Conservation (phyloP, 2,888 invertebrate species). For the Apoderus coryli region DNA sequence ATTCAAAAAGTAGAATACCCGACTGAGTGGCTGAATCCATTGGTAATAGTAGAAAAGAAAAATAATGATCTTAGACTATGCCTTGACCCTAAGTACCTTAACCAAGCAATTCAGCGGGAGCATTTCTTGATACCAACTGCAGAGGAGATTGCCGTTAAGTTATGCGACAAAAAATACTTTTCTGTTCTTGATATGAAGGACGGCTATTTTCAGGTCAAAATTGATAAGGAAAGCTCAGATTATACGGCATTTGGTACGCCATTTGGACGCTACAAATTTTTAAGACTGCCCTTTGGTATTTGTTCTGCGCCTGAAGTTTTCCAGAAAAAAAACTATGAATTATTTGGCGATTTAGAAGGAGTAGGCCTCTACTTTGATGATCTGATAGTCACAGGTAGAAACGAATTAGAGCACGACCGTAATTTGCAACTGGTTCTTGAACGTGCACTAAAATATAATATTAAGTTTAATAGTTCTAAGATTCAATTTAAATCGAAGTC, state of each 20-base stretch:
- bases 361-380: conserved; percentile 16
- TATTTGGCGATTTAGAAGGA: conserved; percentile 16
- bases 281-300: conserved; percentile 13
- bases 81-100: conserved; percentile 14
- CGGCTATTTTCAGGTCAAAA: conserved; percentile 13
- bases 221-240: conserved; percentile 10
- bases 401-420: conserved; percentile 13
- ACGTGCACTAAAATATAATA: conserved; percentile 13
- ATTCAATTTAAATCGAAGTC: conserved; percentile 11
- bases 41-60: conserved; percentile 16
- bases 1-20: too few species aligned
- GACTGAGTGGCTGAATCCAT: conserved; percentile 13
- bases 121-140: conserved; percentile 9
- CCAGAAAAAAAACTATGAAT: too few species aligned
- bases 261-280: conserved; percentile 14
- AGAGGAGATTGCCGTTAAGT: conserved; percentile 14
- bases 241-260: conserved; percentile 14
- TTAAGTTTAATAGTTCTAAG: conserved; percentile 14
- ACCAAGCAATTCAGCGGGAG: too few species aligned
- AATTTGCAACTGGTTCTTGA: conserved; percentile 15
- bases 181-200: too few species aligned
- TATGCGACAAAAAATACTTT: conserved; percentile 13
- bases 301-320: conserved; percentile 14
- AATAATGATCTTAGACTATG: conserved; percentile 14
- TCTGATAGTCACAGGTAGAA: conserved; percentile 12